Base-by-base conservation (phyloP, 35 echinoderm and acorn worm genomes). In the Apostichopus parvimensis region DNA sequence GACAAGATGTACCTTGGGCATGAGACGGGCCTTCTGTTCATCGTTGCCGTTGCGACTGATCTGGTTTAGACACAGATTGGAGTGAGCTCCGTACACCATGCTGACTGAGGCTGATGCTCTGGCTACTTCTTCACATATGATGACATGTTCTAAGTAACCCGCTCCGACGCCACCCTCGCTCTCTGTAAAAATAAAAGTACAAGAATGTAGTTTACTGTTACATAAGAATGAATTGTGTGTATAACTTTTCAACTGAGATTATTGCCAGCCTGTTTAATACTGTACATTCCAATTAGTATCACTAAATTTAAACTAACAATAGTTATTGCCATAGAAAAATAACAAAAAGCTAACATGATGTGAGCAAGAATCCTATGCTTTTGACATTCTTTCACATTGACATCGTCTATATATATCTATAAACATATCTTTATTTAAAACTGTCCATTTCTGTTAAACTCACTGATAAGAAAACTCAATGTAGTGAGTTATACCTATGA, bases 1-100 rank as follows among this genome's bases (percentile, higher is more conserved):
- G 34, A 45, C 34, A 45, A 17, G 18, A 24, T 54, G 56, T 68
- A 98, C 96, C 87, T 94, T 94, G 14, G 96, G 96, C 55, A 98
- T 53, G 88, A 95, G 93, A 71, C 94, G 93, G 23, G 59, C 87
- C 87, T 94, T 98, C 92, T 98, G 96, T 56, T 91, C 96, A 4
- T 93, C 88, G 22, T 78, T 95, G 55, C 94, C 96, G 52, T 98
- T 98, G 54, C 94, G 90, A 6, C 86, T 92, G 58, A 98, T 87
- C 53, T 98, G 96, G 77, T 98, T 98, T 8, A 98, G 73, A 72
- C 96, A 98, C 12, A 98, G 85, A 68, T 98, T 98, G 14, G 96
- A 95, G 82, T 98, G 96, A 1, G 96, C 88, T 24, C 92, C 96
- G 56, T 95, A 93, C 77, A 77, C 92, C 15, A 95, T 82, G 9